These are phyloP conservation scores for Neomorphus geoffroyi DNA, from an alignment of 2,797 vertebrate genomes.

Conservation along the genomic window DNA sequence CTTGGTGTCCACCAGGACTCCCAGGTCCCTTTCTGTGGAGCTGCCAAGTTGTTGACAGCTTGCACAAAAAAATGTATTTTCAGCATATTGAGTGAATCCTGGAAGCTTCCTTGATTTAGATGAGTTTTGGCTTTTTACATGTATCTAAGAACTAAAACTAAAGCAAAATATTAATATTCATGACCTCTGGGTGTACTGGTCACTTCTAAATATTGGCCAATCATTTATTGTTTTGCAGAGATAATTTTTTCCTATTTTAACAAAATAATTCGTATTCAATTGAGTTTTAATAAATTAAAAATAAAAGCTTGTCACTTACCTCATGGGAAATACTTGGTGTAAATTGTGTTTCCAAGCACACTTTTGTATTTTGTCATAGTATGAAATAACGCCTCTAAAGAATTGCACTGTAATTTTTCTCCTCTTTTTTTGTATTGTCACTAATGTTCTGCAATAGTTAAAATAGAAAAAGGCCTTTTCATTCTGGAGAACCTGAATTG, in stretches of 20 bases:
- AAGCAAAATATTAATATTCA: neutral
- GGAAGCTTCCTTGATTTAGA: neutral
- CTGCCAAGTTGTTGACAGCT: accelerated
- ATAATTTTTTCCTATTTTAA: neutral
- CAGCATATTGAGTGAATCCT: neutral
- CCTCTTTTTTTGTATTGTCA: slow-evolving; percentile 38
- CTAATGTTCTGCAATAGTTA: slow-evolving; percentile 41
- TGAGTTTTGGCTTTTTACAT: neutral
- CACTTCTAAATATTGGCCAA: neutral
- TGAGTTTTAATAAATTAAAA: slow-evolving; percentile 10
- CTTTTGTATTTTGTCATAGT: slow-evolving; percentile 20
- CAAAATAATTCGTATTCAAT: neutral
- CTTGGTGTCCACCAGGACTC: no score
- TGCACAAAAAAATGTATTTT: neutral
- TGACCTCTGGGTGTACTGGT: neutral
- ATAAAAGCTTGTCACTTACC: neutral
- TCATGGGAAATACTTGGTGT: neutral
- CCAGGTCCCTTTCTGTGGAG: no score
- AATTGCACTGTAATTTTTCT: slow-evolving; percentile 53
- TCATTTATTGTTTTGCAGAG: neutral
- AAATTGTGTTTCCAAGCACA: slow-evolving; percentile 35
- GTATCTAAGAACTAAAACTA: neutral
- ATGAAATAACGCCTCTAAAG: slow-evolving; percentile 14
- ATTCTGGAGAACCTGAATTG: slow-evolving; percentile 49
- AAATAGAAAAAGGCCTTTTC: slow-evolving; percentile 44